phyloP scores from a whole-genome alignment of 2,797 vertebrate species.

The Rhynchonycteris naso region DNA sequence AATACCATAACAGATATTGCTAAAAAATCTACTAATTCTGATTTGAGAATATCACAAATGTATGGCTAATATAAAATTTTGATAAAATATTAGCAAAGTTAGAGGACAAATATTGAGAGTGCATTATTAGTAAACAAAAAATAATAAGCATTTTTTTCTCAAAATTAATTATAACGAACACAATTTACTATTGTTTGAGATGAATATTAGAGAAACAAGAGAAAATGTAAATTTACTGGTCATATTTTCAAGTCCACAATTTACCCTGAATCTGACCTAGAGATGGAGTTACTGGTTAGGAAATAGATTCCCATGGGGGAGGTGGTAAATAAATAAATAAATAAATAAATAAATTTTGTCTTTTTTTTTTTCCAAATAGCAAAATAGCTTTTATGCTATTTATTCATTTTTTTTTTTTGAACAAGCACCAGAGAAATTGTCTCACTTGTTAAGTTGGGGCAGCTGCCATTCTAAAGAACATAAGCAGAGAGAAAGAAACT shows the following conservation, averaged over 20 bases:
- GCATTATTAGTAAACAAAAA: not conserved
- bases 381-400: conserved; percentile 4
- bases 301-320: not conserved
- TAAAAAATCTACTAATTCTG: not conserved
- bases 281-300: not conserved
- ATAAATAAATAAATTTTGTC: no score
- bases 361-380: not conserved
- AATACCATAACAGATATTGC: not conserved
- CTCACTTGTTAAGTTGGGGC: conserved; percentile 15
- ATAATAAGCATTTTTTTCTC: not conserved
- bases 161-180: not conserved
- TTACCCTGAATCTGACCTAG: not conserved
- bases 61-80: not conserved
- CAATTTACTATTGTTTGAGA: not conserved
- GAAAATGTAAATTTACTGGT: not conserved
- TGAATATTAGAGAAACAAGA: not conserved
- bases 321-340: not conserved
- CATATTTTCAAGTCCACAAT: not conserved
- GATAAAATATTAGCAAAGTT: not conserved
- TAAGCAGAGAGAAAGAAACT: conserved; percentile 15
- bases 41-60: not conserved
- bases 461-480: conserved; percentile 46
- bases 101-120: not conserved
- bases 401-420: conserved; percentile 34
- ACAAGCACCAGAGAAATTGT: not conserved